phyloP scores from a whole-genome alignment of 2,797 vertebrate species.

The Lepidocolaptes lacrymiger region DNA sequence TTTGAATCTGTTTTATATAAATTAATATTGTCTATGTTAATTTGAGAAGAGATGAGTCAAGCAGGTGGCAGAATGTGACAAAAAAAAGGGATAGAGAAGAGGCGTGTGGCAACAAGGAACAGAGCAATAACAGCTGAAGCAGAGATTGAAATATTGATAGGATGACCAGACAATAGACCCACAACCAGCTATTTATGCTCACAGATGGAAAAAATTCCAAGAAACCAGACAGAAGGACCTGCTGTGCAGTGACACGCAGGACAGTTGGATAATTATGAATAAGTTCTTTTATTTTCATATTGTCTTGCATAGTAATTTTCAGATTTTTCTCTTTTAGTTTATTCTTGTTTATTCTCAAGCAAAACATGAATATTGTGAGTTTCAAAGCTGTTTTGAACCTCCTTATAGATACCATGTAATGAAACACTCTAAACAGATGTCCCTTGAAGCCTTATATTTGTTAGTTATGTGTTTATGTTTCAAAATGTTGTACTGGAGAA shows the following conservation, averaged over 20 bases:
- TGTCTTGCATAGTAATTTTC: not conserved
- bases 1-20: not conserved
- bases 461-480: not conserved
- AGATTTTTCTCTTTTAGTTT: not conserved
- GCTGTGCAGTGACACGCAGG: rapidly evolving
- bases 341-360: not conserved
- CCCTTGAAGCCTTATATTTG: not conserved
- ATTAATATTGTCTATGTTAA: not conserved
- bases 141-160: not conserved
- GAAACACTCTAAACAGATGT: not conserved
- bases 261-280: not conserved
- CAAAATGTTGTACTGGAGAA: not conserved
- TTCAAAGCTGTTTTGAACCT: not conserved
- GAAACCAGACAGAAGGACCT: not conserved
- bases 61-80: not conserved
- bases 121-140: not conserved
- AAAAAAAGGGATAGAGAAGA: not conserved
- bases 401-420: not conserved
- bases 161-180: not conserved
- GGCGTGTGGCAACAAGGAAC: not conserved
- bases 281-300: not conserved
- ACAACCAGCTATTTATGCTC: not conserved
- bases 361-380: not conserved
- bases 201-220: not conserved
- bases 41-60: not conserved